Evolutionary conservation across 2,888 invertebrate species (phyloP), one percentile per base, ranked within the genome.

Genomic region (Lasioglossum zephyrum): DNA sequence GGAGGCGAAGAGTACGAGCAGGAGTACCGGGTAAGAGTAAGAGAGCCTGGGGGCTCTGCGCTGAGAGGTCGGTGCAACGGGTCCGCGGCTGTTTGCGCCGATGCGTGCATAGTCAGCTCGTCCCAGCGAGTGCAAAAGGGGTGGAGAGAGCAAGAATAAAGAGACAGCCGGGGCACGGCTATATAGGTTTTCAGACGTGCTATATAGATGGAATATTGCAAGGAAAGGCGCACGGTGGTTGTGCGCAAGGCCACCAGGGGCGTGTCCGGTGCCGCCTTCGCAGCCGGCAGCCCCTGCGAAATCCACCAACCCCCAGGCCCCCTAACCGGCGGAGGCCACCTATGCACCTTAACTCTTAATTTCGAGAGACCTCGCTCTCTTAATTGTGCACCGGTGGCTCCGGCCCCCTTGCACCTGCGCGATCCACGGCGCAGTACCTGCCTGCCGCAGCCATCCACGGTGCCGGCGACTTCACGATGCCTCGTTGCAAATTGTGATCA

Each of bases 211-310:
- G 90, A 89, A 91, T 89, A 92, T 91, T 90, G 89, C 89, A 88
- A 91, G 92, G 91, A 92, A 92, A 93, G 93, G 92, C 93, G 93
- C 93, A 90, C 90, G 92, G 91, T 93, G 93, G 93, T 93, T 94
- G 94, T 94, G 94, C 94, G 94, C 90, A 92, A 93, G 91, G 92
- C 92, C 92, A 92, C 93, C 93, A 92, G 93, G 94, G 94, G 94
- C 94, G 94, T 94, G 94, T 94, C 94, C 94, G 94, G 94, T 92
- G 93, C 93, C 94, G 94, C 94, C 94, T 94, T 94, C 94, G 89
- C 88, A 88, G 92, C 92, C 77, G 82, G 88, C 90, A 88, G 89
- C 91, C 91, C 91, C 91, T 91, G 91, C 88, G 90, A 88, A 90
- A 92, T 92, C 90, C 91, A 89, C 93, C 93, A 93, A 93, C 93